Percentiles rank a stretch among this genome's conserved stretches.
phyloP scores from a whole-genome alignment of 2,113 vertebrate genomes.

The Ploceus nigricollis region DNA sequence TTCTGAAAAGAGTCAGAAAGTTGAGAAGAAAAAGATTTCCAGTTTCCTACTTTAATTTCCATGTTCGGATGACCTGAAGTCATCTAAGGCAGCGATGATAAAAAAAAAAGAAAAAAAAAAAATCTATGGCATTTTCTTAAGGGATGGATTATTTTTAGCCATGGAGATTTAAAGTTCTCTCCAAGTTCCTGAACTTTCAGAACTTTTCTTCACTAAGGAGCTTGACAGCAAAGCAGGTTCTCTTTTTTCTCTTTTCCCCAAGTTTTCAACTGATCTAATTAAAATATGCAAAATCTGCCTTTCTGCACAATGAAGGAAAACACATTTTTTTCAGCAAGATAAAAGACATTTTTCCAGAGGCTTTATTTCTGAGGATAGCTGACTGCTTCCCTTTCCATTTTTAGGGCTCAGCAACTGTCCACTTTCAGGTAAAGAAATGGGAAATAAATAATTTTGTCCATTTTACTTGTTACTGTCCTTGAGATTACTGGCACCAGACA shows the following conservation, averaged over 20 bases:
- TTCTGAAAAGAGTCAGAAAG: not conserved
- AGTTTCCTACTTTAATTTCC: not conserved
- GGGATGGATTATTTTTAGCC: constrained; percentile 24
- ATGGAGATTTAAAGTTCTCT: constrained; percentile 32
- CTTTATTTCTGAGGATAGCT: not conserved
- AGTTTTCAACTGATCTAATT: constrained; percentile 50
- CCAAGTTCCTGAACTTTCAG: constrained; percentile 45
- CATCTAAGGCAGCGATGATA: not conserved
- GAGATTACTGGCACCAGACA: not conserved
- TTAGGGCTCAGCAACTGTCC: not conserved
- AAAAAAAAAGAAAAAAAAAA: not conserved
- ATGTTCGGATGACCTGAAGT: not conserved
- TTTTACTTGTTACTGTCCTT: not conserved
- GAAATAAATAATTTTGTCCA: not conserved
- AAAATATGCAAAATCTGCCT: constrained; percentile 53
- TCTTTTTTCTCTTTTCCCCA: constrained; percentile 35
- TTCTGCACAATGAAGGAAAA: not conserved
- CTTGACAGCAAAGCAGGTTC: constrained; percentile 34
- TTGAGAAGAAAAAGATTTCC: not conserved
- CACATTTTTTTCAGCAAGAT: not conserved
- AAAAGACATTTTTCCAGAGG: constrained; percentile 31
- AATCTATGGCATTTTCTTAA: not conserved
- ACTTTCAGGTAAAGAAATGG: not conserved
- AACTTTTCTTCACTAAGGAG: constrained; percentile 47
- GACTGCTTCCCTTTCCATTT: not conserved